Evolutionary conservation across 2,113 vertebrate genomes (phyloP), one percentile per base, ranked within the genome.

Genomic region (Bungarus multicinctus): DNA sequence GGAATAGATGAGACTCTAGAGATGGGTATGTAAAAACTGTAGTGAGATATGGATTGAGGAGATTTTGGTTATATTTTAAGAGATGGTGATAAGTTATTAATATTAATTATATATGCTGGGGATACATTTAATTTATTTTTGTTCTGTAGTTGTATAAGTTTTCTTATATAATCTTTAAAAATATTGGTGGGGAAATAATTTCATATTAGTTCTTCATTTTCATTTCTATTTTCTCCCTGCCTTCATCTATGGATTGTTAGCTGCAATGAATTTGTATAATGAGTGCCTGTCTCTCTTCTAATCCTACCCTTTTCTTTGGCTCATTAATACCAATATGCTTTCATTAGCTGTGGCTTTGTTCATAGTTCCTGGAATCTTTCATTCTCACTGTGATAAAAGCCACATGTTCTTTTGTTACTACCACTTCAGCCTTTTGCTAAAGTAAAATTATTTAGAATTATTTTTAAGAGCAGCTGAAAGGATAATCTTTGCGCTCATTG

Each of bases 261-360:
- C 60, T 92, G 57, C 57, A 58, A 60, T 3, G 0, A 88, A 4
- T 53, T 87, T 94, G 45, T 69, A 45, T 92, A 95, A 90, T 39
- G 25, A 74, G 90, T 74, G 95, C n/a, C 27, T 34, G 16, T 1
- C 0, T 30, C 45, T 93, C 94, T 54, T 94, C 55, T 88, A 92
- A 1, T 90, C 23, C 7, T 16, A 95, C n/a, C 50, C n/a, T 86
- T 85, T 85, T 90, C 30, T 90, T 95, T 89, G 52, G 10, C 64
- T 30, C 45, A 53, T 12, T 87, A 85, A 92, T 2, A 1, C 34
- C 3, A 58, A 58, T 14, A 45, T 74, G 39, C 87, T 69, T 88
- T 14, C 1, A 88, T 25, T 45, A 94, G 57, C 93, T 92, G 81
- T 11, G 93, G 43, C 53, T 87, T 95, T 69, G 57, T 54, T 91